Evolutionary conservation across 2,888 invertebrate genomes (phyloP), one percentile per base, ranked within the genome.

Genomic region (Lasiommata megera): DNA sequence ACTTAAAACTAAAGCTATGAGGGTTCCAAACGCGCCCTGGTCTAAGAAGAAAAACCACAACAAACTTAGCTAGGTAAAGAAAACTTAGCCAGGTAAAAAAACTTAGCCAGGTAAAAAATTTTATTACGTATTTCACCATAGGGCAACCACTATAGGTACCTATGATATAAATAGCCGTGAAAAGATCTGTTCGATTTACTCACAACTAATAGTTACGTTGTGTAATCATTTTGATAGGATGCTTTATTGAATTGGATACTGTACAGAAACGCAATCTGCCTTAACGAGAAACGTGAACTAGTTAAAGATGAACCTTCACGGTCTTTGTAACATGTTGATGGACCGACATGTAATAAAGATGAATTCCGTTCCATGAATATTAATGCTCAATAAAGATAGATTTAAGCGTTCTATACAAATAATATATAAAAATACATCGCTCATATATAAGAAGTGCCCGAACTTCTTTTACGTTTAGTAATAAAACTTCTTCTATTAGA

Each of bases 161-260:
- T 18, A 11, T 40, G 11, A 40, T 17, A 41, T 18, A 18, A 41
- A 41, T 23, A 18, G 41, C 43, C 12, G 28, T 43, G 43, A 43
- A 43, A 23, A 11, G 41, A 43, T 12, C 28, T 6, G 41, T 54
- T 36, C 37, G 23, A 51, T 36, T 50, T 51, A 38, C 23, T 18
- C 29, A 37, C 37, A 31, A 51, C 16, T 34, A 54, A 50, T 54
- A 51, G 54, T 54, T 38, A 43, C 28, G 17, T 58, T 44, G 40
- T 50, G 58, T 58, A 58, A 58, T 54, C 44, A 34, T 38, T 38
- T 44, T 58, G 51, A 58, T 51, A 51, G 38, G 16, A n/a, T 46
- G 54, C 50, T 55, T 54, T 46, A 58, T 54, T 54, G 54, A 54
- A 58, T 54, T 58, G 31, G 50, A 58, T 50, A 44, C 31, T 44